A percentile compares a stretch with the other conserved stretches of the same genome.
Evolutionary conservation across 2,888 invertebrate genomes (phyloP).

Genomic region (Epirrhoe tristata): DNA sequence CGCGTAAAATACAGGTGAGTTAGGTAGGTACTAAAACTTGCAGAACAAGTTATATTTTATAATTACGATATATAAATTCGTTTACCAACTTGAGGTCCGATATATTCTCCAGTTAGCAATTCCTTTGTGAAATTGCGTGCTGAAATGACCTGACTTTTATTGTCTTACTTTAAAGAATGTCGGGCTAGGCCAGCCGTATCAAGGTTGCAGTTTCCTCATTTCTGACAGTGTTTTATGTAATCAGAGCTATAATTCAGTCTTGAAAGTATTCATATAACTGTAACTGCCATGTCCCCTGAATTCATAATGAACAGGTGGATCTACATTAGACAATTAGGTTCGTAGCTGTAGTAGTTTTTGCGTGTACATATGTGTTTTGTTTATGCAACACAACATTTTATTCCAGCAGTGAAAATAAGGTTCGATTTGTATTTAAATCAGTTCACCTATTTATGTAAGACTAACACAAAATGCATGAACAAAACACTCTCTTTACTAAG

Average conservation of each 20-base stretch:
- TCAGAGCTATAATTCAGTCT: constrained; percentile 43
- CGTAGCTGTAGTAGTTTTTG: background rate
- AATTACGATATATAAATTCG: constrained; percentile 9
- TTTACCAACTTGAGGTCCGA: constrained; percentile 16
- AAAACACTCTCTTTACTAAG: background rate
- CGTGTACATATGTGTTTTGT: no score
- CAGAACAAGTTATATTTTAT: constrained; percentile 17
- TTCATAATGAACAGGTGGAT: constrained; percentile 9
- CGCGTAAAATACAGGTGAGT: constrained; percentile 15
- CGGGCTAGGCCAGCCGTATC: constrained; percentile 38
- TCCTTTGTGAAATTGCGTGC: constrained; percentile 36
- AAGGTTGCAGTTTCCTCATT: constrained; percentile 45
- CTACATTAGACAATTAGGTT: constrained; percentile 32
- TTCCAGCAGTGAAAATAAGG: no score
- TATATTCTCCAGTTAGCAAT: constrained; percentile 24
- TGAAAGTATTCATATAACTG: constrained; percentile 38
- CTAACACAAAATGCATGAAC: constrained; percentile 2
- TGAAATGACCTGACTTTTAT: constrained; percentile 30
- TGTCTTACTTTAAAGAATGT: constrained; percentile 40
- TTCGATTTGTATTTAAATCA: no score
- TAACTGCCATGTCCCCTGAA: constrained; percentile 19
- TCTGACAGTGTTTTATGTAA: constrained; percentile 46
- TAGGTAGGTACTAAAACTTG: constrained; percentile 15
- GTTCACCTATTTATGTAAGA: background rate
- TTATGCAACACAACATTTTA: no score